A percentile compares a stretch with the other conserved stretches of the same genome.
Evolutionary conservation across 2,113 vertebrate species (phyloP).

Genomic region (Chloebia gouldiae): DNA sequence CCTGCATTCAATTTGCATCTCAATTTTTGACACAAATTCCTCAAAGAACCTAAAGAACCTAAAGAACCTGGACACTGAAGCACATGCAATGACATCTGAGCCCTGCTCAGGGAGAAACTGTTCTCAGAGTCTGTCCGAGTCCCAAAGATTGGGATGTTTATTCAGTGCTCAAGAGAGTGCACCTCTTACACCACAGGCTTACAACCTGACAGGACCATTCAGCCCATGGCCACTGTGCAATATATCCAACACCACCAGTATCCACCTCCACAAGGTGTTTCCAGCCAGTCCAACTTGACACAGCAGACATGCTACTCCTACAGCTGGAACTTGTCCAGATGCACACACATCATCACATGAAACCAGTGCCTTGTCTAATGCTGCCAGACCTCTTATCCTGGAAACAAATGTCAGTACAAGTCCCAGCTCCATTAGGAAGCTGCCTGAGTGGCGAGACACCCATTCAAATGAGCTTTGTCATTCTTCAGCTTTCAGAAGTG

Average conservation of each 20-base stretch:
- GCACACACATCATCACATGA: fast-evolving
- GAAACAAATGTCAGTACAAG: neutral
- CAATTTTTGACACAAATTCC: neutral
- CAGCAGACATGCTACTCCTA: fast-evolving
- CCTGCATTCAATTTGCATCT: neutral
- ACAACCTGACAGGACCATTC: fast-evolving
- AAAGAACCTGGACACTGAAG: neutral
- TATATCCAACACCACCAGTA: neutral
- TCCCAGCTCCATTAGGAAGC: neutral
- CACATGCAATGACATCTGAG: neutral
- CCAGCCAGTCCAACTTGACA: neutral
- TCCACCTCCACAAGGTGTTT: neutral
- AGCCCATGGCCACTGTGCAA: neutral
- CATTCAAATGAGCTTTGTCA: neutral
- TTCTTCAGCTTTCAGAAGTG: neutral
- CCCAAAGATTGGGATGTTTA: fast-evolving
- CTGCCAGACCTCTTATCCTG: neutral
- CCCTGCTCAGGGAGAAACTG: neutral
- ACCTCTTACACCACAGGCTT: neutral
- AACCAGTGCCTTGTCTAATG: fast-evolving
- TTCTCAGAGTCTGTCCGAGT: neutral
- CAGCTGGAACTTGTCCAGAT: neutral
- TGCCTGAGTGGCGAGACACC: fast-evolving
- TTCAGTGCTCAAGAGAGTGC: neutral
- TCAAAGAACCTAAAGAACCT: neutral